These are phyloP conservation scores for Gephyroberyx darwinii DNA, from an alignment of 2,797 vertebrate genomes.

Conservation along the genomic window DNA sequence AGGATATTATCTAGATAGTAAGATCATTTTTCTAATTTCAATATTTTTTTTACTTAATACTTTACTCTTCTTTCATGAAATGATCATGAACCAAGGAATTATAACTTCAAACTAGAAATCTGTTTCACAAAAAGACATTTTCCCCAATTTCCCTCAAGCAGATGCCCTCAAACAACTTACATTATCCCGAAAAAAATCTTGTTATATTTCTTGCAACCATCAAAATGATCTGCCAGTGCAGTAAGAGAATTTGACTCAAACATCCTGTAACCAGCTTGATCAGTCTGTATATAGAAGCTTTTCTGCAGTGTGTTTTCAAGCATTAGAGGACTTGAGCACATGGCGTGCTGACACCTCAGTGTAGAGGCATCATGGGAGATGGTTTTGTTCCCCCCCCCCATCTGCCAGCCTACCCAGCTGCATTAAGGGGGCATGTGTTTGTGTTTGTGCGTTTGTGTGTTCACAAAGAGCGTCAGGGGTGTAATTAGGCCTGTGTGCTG, in stretches of 20 bases:
- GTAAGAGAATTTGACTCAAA: background rate
- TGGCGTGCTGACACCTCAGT: slow-evolving; percentile 26
- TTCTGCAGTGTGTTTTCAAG: background rate
- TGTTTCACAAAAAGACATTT: no score
- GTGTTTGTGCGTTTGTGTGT: slow-evolving; percentile 17
- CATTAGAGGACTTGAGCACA: slow-evolving; percentile 22
- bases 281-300: background rate
- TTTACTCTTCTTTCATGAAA: no score
- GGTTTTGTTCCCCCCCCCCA: slow-evolving; percentile 54
- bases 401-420: slow-evolving; percentile 43
- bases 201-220: background rate
- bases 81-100: no score
- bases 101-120: no score
- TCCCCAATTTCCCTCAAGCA: no score
- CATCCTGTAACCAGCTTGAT: background rate
- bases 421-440: slow-evolving; percentile 30
- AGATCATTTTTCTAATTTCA: no score
- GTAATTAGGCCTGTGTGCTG: slow-evolving; percentile 37
- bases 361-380: slow-evolving; percentile 43
- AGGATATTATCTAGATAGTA: no score
- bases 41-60: no score
- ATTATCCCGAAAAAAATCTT: background rate
- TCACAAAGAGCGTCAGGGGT: slow-evolving; percentile 26
- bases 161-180: background rate
- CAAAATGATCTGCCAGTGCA: no score